Evolutionary conservation across 2,113 vertebrate species (phyloP).

Genomic region (Gopherus flavomarginatus): DNA sequence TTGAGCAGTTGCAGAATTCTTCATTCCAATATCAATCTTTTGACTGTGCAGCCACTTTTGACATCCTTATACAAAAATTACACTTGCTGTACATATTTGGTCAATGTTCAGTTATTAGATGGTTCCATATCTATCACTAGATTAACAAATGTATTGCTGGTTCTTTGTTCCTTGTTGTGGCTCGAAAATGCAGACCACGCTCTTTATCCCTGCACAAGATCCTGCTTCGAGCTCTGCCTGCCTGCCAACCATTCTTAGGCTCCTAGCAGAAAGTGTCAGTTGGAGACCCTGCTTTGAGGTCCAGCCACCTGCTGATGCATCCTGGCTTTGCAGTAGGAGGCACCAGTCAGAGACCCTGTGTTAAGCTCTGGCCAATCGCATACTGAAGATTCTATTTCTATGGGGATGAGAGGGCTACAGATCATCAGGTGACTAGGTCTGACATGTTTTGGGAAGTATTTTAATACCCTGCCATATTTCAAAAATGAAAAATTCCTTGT

Average conservation of each 20-base stretch:
- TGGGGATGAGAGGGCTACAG: neutral
- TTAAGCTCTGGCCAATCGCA: neutral
- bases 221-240: neutral
- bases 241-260: neutral
- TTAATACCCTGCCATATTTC: neutral
- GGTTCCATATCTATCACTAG: neutral
- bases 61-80: neutral
- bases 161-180: neutral
- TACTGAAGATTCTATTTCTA: neutral
- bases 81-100: neutral
- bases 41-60: neutral
- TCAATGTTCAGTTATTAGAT: neutral
- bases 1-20: neutral
- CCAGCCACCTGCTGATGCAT: neutral
- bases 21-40: neutral
- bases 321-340: neutral
- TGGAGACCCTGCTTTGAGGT: neutral
- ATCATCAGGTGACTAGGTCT: neutral
- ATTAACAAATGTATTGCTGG: neutral
- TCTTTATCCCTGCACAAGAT: neutral
- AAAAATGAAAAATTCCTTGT: neutral
- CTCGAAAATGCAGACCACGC: neutral
- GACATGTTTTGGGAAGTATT: neutral
- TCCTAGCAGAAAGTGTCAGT: neutral
- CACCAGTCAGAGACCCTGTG: neutral